Percentiles rank a stretch among this genome's conserved stretches.
Evolutionary conservation across 2,797 vertebrate species (phyloP).

Genomic region (Lycodopsis pacificus): DNA sequence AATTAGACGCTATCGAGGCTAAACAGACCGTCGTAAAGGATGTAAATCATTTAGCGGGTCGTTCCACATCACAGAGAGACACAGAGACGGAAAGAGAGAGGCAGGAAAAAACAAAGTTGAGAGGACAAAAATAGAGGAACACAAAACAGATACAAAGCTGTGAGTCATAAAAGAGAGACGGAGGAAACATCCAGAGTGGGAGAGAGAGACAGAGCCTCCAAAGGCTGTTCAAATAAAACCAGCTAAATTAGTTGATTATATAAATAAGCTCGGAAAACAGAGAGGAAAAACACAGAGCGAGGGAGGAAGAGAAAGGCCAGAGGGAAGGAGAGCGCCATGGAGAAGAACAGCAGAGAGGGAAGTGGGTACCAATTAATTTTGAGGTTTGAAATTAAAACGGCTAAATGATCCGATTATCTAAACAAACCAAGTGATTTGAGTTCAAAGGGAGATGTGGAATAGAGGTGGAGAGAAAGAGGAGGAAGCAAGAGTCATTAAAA

Average conservation of each 20-base stretch:
- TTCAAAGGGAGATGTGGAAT: slow-evolving; percentile 29
- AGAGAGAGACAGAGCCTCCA: slow-evolving; percentile 37
- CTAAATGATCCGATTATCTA: slow-evolving; percentile 73
- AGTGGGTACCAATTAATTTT: slow-evolving; percentile 46
- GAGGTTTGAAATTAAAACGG: slow-evolving; percentile 70
- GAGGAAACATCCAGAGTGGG: slow-evolving; percentile 39
- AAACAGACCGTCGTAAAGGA: slow-evolving; percentile 36
- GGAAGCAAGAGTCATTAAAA: slow-evolving; percentile 41
- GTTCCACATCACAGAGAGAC: slow-evolving; percentile 45
- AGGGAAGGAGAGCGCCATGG: slow-evolving; percentile 24
- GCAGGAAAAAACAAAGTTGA: slow-evolving; percentile 14
- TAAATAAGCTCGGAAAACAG: slow-evolving; percentile 64
- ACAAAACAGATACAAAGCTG: slow-evolving; percentile 46
- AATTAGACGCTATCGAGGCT: slow-evolving; percentile 47
- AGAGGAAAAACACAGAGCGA: slow-evolving; percentile 31
- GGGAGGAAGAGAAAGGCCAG: slow-evolving; percentile 38
- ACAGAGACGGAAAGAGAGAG: neutral
- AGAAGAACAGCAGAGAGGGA: slow-evolving; percentile 47
- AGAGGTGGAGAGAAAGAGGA: slow-evolving; percentile 10
- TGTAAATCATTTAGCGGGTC: slow-evolving; percentile 30
- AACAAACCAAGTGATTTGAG: slow-evolving; percentile 54
- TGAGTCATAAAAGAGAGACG: slow-evolving; percentile 62
- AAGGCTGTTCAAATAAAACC: slow-evolving; percentile 62
- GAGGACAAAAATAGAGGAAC: slow-evolving; percentile 52
- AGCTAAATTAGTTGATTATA: slow-evolving; percentile 67